Evolutionary conservation across 2,113 vertebrate species (phyloP).

Genomic region (Perca flavescens): DNA sequence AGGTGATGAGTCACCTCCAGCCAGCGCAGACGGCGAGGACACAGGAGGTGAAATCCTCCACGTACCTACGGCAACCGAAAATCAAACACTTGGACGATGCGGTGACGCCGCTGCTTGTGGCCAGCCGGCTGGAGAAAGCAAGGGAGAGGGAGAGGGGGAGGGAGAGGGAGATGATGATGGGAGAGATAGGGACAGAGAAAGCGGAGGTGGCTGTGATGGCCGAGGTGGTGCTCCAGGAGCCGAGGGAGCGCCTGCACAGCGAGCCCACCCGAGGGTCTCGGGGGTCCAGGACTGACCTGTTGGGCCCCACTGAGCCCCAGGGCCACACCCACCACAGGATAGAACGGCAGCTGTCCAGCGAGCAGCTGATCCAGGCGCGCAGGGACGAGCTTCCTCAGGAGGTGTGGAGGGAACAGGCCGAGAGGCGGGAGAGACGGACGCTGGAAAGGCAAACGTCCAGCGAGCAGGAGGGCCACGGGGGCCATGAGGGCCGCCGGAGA

Average conservation of each 20-base stretch:
- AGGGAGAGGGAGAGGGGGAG: constrained; percentile 74
- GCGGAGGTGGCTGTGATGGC: constrained; percentile 83
- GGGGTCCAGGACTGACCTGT: constrained; percentile 73
- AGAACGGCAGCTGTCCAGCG: constrained; percentile 80
- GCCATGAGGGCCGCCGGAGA: constrained; percentile 83
- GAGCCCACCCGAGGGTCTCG: constrained; percentile 72
- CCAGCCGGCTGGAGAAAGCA: constrained; percentile 73
- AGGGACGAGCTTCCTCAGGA: constrained; percentile 86
- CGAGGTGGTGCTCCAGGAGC: constrained; percentile 83
- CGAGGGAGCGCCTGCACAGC: constrained; percentile 76
- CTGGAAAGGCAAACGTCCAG: constrained; percentile 86
- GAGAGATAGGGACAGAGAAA: constrained; percentile 62
- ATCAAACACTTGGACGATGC: constrained; percentile 87
- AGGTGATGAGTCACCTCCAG: constrained; percentile 59
- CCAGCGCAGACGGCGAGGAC: constrained; percentile 44
- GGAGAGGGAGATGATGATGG: constrained; percentile 68
- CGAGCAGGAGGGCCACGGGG: constrained; percentile 80
- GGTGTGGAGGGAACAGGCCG: constrained; percentile 83
- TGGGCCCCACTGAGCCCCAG: constrained; percentile 77
- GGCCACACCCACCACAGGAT: constrained; percentile 70
- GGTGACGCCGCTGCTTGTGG: constrained; percentile 74
- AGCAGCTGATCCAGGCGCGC: constrained; percentile 85
- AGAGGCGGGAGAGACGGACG: constrained; percentile 77
- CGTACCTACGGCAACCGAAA: constrained; percentile 85
- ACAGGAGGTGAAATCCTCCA: constrained; percentile 80